Evolutionary conservation across 92 coral and sea anemone genomes (phyloP).

Genomic region (Scolanthus callimorphus): DNA sequence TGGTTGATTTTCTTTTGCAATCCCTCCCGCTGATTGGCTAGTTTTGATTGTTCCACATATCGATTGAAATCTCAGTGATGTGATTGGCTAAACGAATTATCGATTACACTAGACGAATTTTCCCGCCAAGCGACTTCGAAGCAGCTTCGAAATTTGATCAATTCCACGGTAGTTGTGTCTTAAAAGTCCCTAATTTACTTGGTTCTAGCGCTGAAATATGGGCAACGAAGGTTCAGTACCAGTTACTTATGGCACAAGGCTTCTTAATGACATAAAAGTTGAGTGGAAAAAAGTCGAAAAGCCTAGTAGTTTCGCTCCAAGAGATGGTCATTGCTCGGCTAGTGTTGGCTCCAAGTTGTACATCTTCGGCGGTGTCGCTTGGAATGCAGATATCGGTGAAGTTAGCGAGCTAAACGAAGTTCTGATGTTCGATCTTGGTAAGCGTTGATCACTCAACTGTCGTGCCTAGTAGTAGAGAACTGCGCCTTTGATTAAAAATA

Average conservation of each 20-base stretch:
- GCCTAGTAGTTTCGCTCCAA: slow-evolving; percentile 31
- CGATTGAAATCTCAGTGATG: slow-evolving; percentile 5
- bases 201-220: slow-evolving; percentile 37
- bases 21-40: neutral
- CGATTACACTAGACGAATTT: neutral
- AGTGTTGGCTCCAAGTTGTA: slow-evolving; percentile 50
- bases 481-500: no score
- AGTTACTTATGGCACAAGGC: slow-evolving; percentile 55
- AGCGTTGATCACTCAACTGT: no score
- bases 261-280: slow-evolving; percentile 47
- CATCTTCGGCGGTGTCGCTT: slow-evolving; percentile 75
- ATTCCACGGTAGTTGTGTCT: no score
- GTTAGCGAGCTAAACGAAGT: slow-evolving; percentile 66
- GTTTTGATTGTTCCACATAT: neutral
- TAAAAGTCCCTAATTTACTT: no score
- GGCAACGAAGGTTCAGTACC: slow-evolving; percentile 72
- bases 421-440: slow-evolving; percentile 61
- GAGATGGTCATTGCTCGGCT: slow-evolving; percentile 84
- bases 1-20: neutral
- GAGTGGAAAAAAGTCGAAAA: slow-evolving; percentile 57
- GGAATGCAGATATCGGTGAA: slow-evolving; percentile 60
- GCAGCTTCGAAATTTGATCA: no score
- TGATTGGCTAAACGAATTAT: slow-evolving; percentile 17
- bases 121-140: slow-evolving; percentile 58
- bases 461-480: no score